phyloP scores from a whole-genome alignment of 2,888 invertebrate genomes.

The Metellina segmentata region DNA sequence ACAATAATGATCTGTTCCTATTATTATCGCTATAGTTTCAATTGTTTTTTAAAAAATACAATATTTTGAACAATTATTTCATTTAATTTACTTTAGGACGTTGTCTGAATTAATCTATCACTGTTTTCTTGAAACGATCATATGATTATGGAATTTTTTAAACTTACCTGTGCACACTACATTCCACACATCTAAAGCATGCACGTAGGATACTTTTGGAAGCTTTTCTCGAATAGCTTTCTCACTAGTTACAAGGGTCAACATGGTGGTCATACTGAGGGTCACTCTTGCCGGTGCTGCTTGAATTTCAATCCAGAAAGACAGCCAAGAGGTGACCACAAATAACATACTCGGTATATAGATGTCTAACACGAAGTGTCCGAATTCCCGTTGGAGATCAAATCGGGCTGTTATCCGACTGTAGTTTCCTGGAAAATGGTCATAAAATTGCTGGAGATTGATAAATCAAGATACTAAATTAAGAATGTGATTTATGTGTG shows the following conservation, averaged over 20 bases:
- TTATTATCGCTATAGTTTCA: too few relatives aligned
- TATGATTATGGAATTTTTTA: background rate
- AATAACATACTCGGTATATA: conserved; percentile 77
- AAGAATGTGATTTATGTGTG: too few relatives aligned
- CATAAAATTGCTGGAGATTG: too few relatives aligned
- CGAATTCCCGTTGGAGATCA: conserved; percentile 75
- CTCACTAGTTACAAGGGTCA: conserved; percentile 78
- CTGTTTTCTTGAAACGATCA: background rate
- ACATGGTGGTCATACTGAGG: conserved; percentile 77
- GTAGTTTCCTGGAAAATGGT: conserved; percentile 74
- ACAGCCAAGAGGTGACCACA: conserved; percentile 77
- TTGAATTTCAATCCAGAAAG: conserved; percentile 78
- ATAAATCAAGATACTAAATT: too few relatives aligned
- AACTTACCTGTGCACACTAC: conserved; percentile 77
- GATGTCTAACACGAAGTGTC: conserved; percentile 77
- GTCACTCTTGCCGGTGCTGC: conserved; percentile 78
- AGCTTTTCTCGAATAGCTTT: conserved; percentile 77
- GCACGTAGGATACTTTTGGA: conserved; percentile 77
- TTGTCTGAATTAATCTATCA: too few relatives aligned
- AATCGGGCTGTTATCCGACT: conserved; percentile 76
- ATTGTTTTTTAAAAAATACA: too few relatives aligned
- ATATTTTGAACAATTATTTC: too few relatives aligned
- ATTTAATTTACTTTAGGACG: too few relatives aligned
- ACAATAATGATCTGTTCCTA: too few relatives aligned
- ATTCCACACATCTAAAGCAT: conserved; percentile 78